Percentiles rank a stretch among this genome's conserved stretches.
Conservation (phyloP, 1,140 invertebrate genomes). For the Nylanderia fulva region DNA sequence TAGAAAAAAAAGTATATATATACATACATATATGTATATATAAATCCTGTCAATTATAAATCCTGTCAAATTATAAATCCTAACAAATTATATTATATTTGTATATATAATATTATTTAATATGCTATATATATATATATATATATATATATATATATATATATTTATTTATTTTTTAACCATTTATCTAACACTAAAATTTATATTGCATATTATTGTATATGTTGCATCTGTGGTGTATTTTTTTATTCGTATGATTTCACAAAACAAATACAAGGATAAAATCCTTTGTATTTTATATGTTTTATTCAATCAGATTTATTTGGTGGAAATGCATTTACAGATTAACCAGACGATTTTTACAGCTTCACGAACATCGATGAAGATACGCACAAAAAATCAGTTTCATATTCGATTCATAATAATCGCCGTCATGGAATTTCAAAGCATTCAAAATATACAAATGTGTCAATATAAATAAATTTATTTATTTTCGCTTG, state of each 20-base stretch:
- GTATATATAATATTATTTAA: too few species aligned
- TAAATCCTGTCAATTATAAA: too few species aligned
- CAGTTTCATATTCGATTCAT: not conserved
- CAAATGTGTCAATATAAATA: not conserved
- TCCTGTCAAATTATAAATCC: too few species aligned
- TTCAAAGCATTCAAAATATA: slow-evolving; percentile 26
- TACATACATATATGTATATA: slow-evolving; percentile 13
- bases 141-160: slow-evolving; percentile 25
- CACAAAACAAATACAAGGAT: slow-evolving; percentile 9
- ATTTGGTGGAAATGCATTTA: not conserved
- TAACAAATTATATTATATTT: too few species aligned
- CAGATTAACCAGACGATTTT: slow-evolving; percentile 3
- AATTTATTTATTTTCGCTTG: slow-evolving; percentile 12
- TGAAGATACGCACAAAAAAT: not conserved
- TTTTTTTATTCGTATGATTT: slow-evolving; percentile 15
- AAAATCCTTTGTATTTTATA: not conserved
- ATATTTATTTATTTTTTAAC: not conserved
- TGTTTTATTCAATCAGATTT: slow-evolving; percentile 27
- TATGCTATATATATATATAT: slow-evolving; percentile 8
- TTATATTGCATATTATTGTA: not conserved
- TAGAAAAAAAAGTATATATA: not conserved
- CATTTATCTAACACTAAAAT: not conserved
- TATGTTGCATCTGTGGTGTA: not conserved
- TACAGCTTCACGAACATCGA: not conserved
- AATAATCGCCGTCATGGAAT: not conserved